A percentile compares a stretch with the other conserved stretches of the same genome.
Conservation (phyloP, 1,140 invertebrate species). For the Drosophila ananassae region DNA sequence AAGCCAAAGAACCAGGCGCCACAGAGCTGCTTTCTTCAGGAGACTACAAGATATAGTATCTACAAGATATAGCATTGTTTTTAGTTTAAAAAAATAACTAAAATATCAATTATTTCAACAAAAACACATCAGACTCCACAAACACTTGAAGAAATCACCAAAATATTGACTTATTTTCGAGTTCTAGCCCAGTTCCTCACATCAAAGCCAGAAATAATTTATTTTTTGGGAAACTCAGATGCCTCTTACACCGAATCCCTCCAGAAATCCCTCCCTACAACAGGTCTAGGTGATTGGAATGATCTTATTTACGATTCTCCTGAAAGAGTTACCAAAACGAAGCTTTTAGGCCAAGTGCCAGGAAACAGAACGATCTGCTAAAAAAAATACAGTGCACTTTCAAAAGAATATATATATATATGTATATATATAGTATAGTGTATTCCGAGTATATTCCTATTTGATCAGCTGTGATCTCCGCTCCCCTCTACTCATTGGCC, state of each 20-base stretch:
- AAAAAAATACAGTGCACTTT: not conserved
- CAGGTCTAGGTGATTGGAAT: slow-evolving; percentile 2
- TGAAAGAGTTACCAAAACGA: slow-evolving; percentile 12
- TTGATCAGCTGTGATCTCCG: slow-evolving; percentile 30
- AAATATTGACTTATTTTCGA: no score
- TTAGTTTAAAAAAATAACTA: no score
- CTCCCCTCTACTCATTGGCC: slow-evolving; percentile 11
- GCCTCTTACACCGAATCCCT: not conserved
- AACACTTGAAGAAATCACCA: no score
- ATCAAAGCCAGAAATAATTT: no score
- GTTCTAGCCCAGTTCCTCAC: no score
- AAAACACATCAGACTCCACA: no score
- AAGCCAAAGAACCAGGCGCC: no score
- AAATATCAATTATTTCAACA: no score
- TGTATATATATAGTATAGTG: not conserved
- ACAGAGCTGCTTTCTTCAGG: no score
- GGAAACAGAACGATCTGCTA: not conserved
- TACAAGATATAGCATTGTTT: no score
- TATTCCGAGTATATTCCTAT: not conserved
- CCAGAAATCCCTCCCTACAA: not conserved
- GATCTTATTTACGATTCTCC: slow-evolving; percentile 25
- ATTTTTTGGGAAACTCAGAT: not conserved
- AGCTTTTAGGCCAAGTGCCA: not conserved
- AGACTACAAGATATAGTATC: no score
- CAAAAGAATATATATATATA: not conserved